These are phyloP conservation scores for Anas acuta DNA, from an alignment of 2,797 vertebrate species.

Conservation along the genomic window DNA sequence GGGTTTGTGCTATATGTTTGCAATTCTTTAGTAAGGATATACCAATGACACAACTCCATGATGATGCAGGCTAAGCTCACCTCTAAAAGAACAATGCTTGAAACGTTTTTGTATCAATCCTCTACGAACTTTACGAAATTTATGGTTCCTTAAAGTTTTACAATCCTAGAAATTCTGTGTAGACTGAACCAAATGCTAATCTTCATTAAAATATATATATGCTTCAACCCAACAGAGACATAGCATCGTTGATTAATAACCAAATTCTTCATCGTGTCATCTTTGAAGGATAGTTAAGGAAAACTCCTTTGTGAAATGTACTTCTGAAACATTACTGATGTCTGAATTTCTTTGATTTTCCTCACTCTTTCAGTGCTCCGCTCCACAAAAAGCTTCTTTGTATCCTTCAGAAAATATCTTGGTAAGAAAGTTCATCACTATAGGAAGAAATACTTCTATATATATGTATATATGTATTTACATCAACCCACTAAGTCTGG, in stretches of 20 bases:
- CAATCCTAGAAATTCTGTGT: conserved; percentile 26
- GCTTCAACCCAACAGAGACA: conserved; percentile 23
- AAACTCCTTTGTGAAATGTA: conserved; percentile 37
- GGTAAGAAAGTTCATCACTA: not conserved
- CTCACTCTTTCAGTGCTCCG: not conserved
- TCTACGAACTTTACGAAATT: not conserved
- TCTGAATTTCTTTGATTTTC: conserved; percentile 49
- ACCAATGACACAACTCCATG: conserved; percentile 51
- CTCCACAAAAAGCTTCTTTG: not conserved
- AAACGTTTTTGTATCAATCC: conserved; percentile 20
- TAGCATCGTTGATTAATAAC: conserved; percentile 46
- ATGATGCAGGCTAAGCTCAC: conserved; percentile 64
- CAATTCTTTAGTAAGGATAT: conserved; percentile 65
- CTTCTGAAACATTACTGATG: conserved; percentile 41
- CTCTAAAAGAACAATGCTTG: conserved; percentile 57
- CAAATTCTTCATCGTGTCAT: conserved; percentile 29
- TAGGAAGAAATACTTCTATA: not conserved
- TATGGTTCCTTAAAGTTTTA: conserved; percentile 21
- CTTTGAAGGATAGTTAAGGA: conserved; percentile 47
- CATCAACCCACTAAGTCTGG: not conserved
- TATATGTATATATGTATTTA: not conserved
- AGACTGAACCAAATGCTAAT: conserved; percentile 42
- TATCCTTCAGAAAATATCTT: conserved; percentile 16
- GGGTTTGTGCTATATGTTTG: conserved; percentile 35
- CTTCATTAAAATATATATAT: not conserved